phyloP scores from a whole-genome alignment of 1,140 invertebrate genomes.

The Phortica variegata region DNA sequence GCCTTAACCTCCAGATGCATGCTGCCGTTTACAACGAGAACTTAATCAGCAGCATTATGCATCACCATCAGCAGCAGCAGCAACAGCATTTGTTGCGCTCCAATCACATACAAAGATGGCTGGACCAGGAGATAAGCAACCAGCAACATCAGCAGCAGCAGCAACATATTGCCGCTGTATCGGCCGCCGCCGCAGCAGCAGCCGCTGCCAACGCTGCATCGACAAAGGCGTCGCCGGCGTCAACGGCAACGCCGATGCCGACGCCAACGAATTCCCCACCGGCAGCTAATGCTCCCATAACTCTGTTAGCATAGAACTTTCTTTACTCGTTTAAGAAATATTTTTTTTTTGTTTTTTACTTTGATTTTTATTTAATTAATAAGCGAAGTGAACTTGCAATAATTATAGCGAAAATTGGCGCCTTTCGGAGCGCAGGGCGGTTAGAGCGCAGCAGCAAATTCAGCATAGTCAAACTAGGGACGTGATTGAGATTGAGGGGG shows the following conservation, averaged over 20 bases:
- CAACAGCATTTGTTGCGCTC: constrained; percentile 31
- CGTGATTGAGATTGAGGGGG: too few species aligned
- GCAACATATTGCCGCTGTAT: constrained; percentile 7
- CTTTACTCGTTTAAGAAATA: neutral
- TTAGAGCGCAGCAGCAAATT: neutral
- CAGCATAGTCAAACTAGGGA: constrained; percentile 29
- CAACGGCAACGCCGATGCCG: constrained; percentile 21
- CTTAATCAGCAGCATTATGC: constrained; percentile 40
- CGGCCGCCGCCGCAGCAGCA: constrained; percentile 12
- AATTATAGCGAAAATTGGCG: too few species aligned
- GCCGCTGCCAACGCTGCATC: constrained; percentile 11
- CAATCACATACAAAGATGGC: constrained; percentile 32
- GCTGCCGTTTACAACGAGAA: constrained; percentile 60
- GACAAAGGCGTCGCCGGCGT: constrained; percentile 2
- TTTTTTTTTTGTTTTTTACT: neutral
- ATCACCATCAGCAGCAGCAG: constrained; percentile 29
- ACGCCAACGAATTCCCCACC: neutral
- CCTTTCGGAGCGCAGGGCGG: neutral
- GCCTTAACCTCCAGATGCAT: constrained; percentile 60
- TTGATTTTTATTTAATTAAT: too few species aligned
- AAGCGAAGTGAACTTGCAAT: too few species aligned
- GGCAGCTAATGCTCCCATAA: neutral
- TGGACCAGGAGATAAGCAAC: constrained; percentile 30
- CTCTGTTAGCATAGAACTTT: neutral
- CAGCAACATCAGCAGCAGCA: neutral